Percentiles rank a stretch among this genome's conserved stretches.
phyloP scores from a whole-genome alignment of 1,140 invertebrate species.

The Drosophila ohnishii region DNA sequence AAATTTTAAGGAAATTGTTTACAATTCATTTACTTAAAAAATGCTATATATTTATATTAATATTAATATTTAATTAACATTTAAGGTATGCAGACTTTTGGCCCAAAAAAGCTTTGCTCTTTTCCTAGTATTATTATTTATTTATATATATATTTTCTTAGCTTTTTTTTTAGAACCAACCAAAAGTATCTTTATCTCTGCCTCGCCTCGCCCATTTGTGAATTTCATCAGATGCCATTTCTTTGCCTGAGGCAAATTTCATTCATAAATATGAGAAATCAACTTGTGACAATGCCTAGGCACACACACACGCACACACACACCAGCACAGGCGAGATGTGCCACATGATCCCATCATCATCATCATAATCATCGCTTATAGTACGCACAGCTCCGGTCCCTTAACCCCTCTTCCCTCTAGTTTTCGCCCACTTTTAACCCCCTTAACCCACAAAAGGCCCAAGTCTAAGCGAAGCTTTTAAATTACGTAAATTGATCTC shows the following conservation, averaged over 20 bases:
- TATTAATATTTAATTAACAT: no score
- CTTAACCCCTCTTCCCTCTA: not conserved
- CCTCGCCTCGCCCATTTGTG: conserved; percentile 34
- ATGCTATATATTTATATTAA: no score
- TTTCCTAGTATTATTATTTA: no score
- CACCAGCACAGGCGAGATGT: conserved; percentile 1
- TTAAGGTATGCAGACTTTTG: no score
- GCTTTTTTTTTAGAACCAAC: no score
- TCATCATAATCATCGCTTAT: conserved; percentile 34
- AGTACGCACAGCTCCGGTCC: conserved; percentile 28
- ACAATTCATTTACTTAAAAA: no score
- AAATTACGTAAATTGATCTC: conserved; percentile 74
- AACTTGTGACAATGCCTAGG: conserved; percentile 45
- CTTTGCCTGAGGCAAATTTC: conserved; percentile 18
- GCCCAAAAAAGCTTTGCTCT: no score
- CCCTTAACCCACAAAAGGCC: conserved; percentile 16
- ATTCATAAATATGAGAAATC: conserved; percentile 36
- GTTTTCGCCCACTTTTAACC: not conserved
- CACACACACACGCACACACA: conserved; percentile 15
- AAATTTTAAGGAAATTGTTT: no score
- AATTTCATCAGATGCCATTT: conserved; percentile 35
- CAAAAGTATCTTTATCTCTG: not conserved
- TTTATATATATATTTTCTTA: not conserved
- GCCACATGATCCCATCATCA: conserved; percentile 40
- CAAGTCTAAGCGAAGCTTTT: conserved; percentile 59